Conservation (phyloP, 2,888 invertebrate genomes). For the Scrobipalpa costella region DNA sequence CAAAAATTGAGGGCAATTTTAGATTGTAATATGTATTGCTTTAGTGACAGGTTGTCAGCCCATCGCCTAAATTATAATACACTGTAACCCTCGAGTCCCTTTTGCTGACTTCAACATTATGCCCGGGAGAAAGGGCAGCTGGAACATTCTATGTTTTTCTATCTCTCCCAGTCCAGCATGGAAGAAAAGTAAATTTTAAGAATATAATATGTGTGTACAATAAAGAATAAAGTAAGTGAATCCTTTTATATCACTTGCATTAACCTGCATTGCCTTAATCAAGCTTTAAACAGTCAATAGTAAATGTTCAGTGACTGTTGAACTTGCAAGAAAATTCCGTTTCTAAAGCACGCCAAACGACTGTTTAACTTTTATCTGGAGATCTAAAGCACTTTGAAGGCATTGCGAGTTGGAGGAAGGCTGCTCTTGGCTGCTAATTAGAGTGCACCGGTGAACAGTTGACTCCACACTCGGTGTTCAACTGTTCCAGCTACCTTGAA, state of each 20-base stretch:
- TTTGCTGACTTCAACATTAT: too few relatives aligned
- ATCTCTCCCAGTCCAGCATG: too few relatives aligned
- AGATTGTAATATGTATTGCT: too few relatives aligned
- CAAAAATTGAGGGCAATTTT: too few relatives aligned
- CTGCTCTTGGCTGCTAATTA: constrained; percentile 9
- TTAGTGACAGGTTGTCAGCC: too few relatives aligned
- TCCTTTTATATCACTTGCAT: background rate
- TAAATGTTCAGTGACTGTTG: background rate
- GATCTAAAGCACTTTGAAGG: constrained; percentile 2
- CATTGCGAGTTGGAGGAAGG: background rate
- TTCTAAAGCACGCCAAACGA: background rate
- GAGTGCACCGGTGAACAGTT: background rate
- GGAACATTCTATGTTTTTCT: too few relatives aligned
- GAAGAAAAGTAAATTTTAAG: too few relatives aligned
- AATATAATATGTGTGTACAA: too few relatives aligned
- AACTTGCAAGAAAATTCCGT: background rate
- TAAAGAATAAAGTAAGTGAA: background rate
- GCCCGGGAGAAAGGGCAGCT: too few relatives aligned
- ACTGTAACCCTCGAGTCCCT: too few relatives aligned
- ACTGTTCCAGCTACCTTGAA: constrained; percentile 2
- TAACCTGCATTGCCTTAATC: background rate
- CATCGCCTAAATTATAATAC: too few relatives aligned
- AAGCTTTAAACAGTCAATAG: background rate
- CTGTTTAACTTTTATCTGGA: background rate
- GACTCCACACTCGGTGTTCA: background rate